A percentile compares a stretch with the other conserved stretches of the same genome.
Evolutionary conservation across 1,140 invertebrate genomes (phyloP).

Genomic region (Drosophila takahashii): DNA sequence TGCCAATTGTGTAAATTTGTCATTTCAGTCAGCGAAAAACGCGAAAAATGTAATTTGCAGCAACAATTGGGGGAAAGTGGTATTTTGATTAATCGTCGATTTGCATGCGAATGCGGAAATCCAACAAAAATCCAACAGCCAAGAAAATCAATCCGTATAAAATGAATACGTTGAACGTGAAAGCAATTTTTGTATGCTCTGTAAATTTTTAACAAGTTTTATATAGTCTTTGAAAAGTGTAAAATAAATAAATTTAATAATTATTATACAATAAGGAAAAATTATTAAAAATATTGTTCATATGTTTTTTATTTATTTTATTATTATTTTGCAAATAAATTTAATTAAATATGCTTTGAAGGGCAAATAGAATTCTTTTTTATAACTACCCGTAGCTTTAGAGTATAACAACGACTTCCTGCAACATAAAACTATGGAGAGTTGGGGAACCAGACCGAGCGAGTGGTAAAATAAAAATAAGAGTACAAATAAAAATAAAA

Average conservation of each 20-base stretch:
- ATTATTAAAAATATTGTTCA: neutral
- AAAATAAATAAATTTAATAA: too few relatives aligned
- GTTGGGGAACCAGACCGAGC: slow-evolving; percentile 7
- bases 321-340: neutral
- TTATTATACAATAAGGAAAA: too few relatives aligned
- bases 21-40: slow-evolving; percentile 45
- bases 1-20: slow-evolving; percentile 53
- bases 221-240: neutral
- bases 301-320: neutral
- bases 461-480: slow-evolving; percentile 17
- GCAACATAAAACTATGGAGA: slow-evolving; percentile 15
- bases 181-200: neutral
- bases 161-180: neutral
- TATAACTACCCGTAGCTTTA: neutral
- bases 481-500: neutral
- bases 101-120: slow-evolving; percentile 61
- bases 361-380: too few relatives aligned
- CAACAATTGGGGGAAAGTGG: slow-evolving; percentile 65
- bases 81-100: slow-evolving; percentile 71
- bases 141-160: slow-evolving; percentile 31
- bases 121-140: slow-evolving; percentile 1
- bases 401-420: slow-evolving; percentile 27
- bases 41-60: slow-evolving; percentile 62
- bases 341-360: too few relatives aligned
- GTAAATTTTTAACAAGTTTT: neutral